A percentile compares a stretch with the other conserved stretches of the same genome.
Evolutionary conservation across 2,888 invertebrate species (phyloP).

Genomic region (Mythimna impura): DNA sequence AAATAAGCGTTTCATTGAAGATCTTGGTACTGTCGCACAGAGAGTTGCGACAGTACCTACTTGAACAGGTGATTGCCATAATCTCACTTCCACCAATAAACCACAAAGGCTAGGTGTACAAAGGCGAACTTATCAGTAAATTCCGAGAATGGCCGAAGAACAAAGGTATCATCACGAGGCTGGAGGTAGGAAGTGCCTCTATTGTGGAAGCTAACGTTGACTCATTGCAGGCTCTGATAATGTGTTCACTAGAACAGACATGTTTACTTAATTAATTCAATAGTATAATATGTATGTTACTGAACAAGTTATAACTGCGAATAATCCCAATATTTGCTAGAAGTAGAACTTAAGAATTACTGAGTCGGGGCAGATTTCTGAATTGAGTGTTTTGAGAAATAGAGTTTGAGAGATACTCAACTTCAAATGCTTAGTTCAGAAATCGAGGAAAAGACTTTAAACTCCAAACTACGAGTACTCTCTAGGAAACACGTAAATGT

Average conservation of each 20-base stretch:
- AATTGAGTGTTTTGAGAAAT: too few species aligned
- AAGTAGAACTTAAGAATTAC: too few species aligned
- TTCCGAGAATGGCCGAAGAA: slow-evolving; percentile 32
- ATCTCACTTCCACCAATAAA: slow-evolving; percentile 1
- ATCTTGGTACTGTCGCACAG: too few species aligned
- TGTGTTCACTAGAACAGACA: slow-evolving; percentile 32
- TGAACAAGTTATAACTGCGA: not conserved
- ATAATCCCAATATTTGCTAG: too few species aligned
- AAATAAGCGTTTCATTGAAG: too few species aligned
- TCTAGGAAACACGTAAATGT: too few species aligned
- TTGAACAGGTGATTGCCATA: slow-evolving; percentile 11
- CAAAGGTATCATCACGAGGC: slow-evolving; percentile 30
- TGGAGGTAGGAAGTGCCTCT: slow-evolving; percentile 35
- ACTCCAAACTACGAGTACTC: too few species aligned
- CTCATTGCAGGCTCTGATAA: slow-evolving; percentile 39
- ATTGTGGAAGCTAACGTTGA: slow-evolving; percentile 34
- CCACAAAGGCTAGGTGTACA: slow-evolving; percentile 11
- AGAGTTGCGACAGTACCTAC: too few species aligned
- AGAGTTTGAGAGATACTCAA: too few species aligned
- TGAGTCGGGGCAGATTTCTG: too few species aligned
- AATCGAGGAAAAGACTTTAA: too few species aligned
- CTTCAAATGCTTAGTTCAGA: too few species aligned
- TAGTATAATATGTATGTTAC: not conserved
- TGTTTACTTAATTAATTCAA: slow-evolving; percentile 56
- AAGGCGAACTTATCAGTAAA: slow-evolving; percentile 34